Evolutionary conservation across 2,797 vertebrate species (phyloP).

Genomic region (Propithecus deckenii): DNA sequence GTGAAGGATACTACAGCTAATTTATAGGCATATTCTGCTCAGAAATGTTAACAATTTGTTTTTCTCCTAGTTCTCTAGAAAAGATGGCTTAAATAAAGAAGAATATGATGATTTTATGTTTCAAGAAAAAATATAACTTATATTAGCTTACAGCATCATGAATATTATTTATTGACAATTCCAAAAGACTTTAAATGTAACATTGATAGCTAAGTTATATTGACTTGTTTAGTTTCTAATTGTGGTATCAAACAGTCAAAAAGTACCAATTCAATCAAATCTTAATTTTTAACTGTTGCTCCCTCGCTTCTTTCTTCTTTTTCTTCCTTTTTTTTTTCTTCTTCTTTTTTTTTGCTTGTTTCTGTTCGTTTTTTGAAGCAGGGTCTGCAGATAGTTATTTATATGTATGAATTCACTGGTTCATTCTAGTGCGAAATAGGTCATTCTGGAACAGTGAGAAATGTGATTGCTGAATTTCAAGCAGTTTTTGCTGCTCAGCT

Average conservation of each 20-base stretch:
- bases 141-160: neutral
- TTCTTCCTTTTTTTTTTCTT: slow-evolving; percentile 44
- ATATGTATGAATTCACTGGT: slow-evolving; percentile 92
- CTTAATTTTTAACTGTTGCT: slow-evolving; percentile 45
- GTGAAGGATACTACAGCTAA: neutral
- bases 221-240: slow-evolving; percentile 43
- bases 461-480: slow-evolving; percentile 90
- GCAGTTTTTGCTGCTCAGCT: slow-evolving; percentile 85
- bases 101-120: neutral
- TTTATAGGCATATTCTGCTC: slow-evolving; percentile 15
- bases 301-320: slow-evolving; percentile 13
- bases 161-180: slow-evolving; percentile 36
- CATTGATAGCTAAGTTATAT: neutral
- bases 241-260: slow-evolving; percentile 63
- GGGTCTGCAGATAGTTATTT: slow-evolving; percentile 88
- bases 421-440: slow-evolving; percentile 90
- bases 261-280: slow-evolving; percentile 57
- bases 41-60: neutral
- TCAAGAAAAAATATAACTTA: slow-evolving; percentile 2
- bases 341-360: slow-evolving; percentile 63
- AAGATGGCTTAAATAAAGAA: slow-evolving; percentile 28
- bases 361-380: slow-evolving; percentile 82
- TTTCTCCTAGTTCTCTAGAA: slow-evolving; percentile 28
- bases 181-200: slow-evolving; percentile 12
- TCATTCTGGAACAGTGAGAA: slow-evolving; percentile 90